Percentiles rank a stretch among this genome's conserved stretches.
These are phyloP conservation scores for Taenaris catops DNA, from an alignment of 2,888 invertebrate genomes.

Conservation along the genomic window DNA sequence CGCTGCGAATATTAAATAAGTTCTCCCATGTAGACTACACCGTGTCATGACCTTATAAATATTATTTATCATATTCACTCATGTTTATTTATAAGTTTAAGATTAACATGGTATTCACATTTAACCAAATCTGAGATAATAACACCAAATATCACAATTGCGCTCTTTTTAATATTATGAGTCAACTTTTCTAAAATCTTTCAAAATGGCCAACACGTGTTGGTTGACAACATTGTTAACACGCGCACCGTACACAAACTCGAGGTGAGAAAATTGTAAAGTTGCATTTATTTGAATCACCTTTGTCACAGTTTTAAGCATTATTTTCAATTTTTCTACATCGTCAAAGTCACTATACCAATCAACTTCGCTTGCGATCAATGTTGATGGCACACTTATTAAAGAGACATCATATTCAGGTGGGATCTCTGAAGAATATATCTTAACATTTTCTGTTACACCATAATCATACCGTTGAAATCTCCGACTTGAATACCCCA, in stretches of 20 bases:
- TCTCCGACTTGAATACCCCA: slow-evolving; percentile 42
- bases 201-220: slow-evolving; percentile 40
- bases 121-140: no score
- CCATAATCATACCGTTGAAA: slow-evolving; percentile 60
- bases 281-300: slow-evolving; percentile 42
- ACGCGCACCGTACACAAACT: slow-evolving; percentile 56
- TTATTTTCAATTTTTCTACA: slow-evolving; percentile 36
- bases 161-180: no score
- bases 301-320: slow-evolving; percentile 40
- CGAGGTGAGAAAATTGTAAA: slow-evolving; percentile 56
- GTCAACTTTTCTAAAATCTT: slow-evolving; percentile 15
- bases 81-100: no score
- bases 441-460: slow-evolving; percentile 31
- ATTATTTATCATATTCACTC: no score
- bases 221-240: slow-evolving; percentile 47
- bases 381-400: slow-evolving; percentile 43
- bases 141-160: no score
- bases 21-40: no score
- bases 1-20: no score
- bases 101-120: no score
- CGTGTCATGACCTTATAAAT: no score
- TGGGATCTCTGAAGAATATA: slow-evolving; percentile 42
- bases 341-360: slow-evolving; percentile 52
- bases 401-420: slow-evolving; percentile 48
- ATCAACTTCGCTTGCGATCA: slow-evolving; percentile 54